A percentile compares a stretch with the other conserved stretches of the same genome.
Conservation (phyloP, 2,888 invertebrate species). For the Calameuta filiformis region DNA sequence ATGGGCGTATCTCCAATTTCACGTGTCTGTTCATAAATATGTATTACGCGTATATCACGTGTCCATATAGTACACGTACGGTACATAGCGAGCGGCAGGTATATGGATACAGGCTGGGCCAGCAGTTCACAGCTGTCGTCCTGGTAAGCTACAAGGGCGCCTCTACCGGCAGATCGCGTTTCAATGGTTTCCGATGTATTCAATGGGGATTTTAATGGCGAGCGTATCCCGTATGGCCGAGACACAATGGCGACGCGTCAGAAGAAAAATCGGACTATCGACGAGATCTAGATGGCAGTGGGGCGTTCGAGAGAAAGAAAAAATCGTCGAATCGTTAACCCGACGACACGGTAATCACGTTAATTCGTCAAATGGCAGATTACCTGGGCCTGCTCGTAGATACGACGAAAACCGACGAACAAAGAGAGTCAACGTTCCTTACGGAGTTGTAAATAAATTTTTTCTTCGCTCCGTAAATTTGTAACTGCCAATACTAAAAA, state of each 20-base stretch:
- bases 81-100: not conserved
- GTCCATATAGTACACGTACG: not conserved
- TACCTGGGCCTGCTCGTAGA: not conserved
- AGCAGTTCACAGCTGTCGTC: not conserved
- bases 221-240: not conserved
- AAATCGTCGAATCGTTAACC: not conserved
- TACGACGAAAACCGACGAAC: no score
- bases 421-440: not conserved
- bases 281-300: not conserved
- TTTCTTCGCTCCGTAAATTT: not conserved
- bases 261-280: not conserved
- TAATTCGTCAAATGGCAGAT: not conserved
- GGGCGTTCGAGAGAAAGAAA: not conserved
- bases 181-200: slow-evolving; percentile 33
- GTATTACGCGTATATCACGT: not conserved
- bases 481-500: not conserved
- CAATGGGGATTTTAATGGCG: slow-evolving; percentile 28
- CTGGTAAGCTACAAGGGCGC: not conserved
- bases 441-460: not conserved
- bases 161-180: slow-evolving; percentile 29
- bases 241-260: not conserved
- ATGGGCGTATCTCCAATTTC: not conserved
- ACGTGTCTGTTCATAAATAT: not conserved
- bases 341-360: not conserved
- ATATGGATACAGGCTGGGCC: not conserved